A percentile compares a stretch with the other conserved stretches of the same genome.
These are phyloP conservation scores for Diplolepis rosae DNA, from an alignment of 2,888 invertebrate genomes.

Conservation along the genomic window DNA sequence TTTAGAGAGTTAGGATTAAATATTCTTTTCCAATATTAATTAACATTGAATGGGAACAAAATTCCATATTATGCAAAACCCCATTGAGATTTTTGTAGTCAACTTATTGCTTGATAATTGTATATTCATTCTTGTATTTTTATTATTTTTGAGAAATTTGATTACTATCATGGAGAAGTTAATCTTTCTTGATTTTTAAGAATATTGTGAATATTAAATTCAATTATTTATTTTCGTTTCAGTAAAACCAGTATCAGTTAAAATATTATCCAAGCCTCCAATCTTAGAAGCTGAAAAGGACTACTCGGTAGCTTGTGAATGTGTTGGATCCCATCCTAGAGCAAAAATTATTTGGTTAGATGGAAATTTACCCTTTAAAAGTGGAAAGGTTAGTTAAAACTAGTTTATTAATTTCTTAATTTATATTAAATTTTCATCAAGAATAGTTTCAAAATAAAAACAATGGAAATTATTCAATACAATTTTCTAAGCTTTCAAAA, in stretches of 20 bases:
- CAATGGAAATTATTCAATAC: no score
- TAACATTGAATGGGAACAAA: not conserved
- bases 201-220: no score
- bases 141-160: no score
- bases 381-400: slow-evolving; percentile 80
- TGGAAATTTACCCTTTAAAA: slow-evolving; percentile 84
- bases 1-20: no score
- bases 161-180: no score
- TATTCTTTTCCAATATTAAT: not conserved
- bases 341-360: slow-evolving; percentile 90
- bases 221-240: slow-evolving; percentile 67
- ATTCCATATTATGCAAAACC: slow-evolving; percentile 8
- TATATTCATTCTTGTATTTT: no score
- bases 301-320: slow-evolving; percentile 87
- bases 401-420: slow-evolving; percentile 18
- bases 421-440: not conserved
- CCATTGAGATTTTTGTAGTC: no score
- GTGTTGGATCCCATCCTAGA: slow-evolving; percentile 89
- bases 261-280: slow-evolving; percentile 84
- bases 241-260: slow-evolving; percentile 88
- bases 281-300: slow-evolving; percentile 86
- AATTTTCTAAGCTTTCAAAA: no score
- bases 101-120: no score
- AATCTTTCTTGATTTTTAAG: no score
- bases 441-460: not conserved